A percentile compares a stretch with the other conserved stretches of the same genome.
These are phyloP conservation scores for Polyploca ridens DNA, from an alignment of 2,888 invertebrate genomes.

Conservation along the genomic window DNA sequence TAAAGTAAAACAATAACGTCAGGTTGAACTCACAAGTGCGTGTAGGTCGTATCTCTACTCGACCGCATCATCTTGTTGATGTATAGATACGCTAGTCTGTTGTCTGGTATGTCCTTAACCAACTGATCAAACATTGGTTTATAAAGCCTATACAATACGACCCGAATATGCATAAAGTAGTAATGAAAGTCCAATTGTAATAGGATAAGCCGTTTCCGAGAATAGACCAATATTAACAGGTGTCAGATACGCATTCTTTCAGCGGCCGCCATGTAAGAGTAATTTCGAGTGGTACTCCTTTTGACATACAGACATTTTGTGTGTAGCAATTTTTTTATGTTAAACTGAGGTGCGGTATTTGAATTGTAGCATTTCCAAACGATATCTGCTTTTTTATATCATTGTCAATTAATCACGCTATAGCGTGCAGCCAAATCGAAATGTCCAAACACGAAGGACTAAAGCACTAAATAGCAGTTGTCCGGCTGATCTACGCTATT, in stretches of 20 bases:
- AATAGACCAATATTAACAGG: too few relatives aligned
- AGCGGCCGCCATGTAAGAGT: not conserved
- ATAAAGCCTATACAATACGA: not conserved
- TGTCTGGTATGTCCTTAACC: conserved; percentile 19
- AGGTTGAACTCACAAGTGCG: conserved; percentile 29
- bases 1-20: conserved; percentile 11
- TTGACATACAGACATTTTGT: not conserved
- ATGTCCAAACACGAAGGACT: conserved; percentile 9
- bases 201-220: too few relatives aligned
- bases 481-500: not conserved
- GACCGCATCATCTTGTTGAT: conserved; percentile 37
- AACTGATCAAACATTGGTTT: conserved; percentile 35
- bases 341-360: not conserved
- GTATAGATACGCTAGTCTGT: not conserved
- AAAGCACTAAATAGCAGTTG: not conserved
- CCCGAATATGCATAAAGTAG: too few relatives aligned
- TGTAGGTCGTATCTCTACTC: conserved; percentile 49
- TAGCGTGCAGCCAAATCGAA: conserved; percentile 29
- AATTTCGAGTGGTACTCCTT: not conserved
- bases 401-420: conserved; percentile 43
- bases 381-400: conserved; percentile 16
- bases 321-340: not conserved
- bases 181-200: too few relatives aligned
- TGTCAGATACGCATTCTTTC: too few relatives aligned
- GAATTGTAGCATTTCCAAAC: conserved; percentile 18